phyloP scores from a whole-genome alignment of 2,797 vertebrate species.

The Okamejei kenojei region DNA sequence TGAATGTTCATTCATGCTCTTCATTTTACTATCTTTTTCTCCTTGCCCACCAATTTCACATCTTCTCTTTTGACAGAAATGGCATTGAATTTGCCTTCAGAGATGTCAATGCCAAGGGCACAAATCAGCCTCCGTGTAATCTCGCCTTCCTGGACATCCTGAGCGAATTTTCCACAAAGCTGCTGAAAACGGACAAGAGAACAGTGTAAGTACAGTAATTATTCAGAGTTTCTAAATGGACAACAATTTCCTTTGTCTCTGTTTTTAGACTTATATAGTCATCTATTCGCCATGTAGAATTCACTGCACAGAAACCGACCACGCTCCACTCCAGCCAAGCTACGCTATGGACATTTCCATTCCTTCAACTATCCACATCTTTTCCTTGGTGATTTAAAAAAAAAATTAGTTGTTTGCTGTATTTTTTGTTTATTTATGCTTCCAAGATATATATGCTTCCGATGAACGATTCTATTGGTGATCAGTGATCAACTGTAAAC shows the following conservation, averaged over 20 bases:
- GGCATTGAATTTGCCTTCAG: conserved; percentile 84
- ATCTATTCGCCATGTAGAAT: neutral
- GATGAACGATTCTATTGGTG: neutral
- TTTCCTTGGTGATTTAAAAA: neutral
- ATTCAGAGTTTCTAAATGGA: neutral
- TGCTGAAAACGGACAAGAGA: conserved; percentile 81
- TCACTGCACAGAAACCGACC: too few species aligned
- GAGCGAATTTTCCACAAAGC: conserved; percentile 80
- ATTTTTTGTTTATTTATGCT: neutral
- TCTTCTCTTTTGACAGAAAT: conserved; percentile 56
- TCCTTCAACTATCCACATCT: neutral
- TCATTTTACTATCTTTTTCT: neutral
- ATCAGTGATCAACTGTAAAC: too few species aligned
- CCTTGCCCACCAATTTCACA: conserved; percentile 11
- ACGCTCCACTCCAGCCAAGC: neutral
- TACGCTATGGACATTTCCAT: neutral
- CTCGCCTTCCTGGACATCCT: conserved; percentile 77
- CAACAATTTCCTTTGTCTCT: neutral
- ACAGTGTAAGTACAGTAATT: conserved; percentile 65
- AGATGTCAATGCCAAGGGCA: conserved; percentile 59
- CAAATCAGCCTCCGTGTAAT: conserved; percentile 59
- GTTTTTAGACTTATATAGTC: neutral
- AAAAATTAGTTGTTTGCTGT: too few species aligned
- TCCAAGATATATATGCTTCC: neutral
- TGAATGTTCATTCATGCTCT: neutral